These are phyloP conservation scores for Bucco capensis DNA, from an alignment of 2,113 vertebrate species.

Conservation along the genomic window DNA sequence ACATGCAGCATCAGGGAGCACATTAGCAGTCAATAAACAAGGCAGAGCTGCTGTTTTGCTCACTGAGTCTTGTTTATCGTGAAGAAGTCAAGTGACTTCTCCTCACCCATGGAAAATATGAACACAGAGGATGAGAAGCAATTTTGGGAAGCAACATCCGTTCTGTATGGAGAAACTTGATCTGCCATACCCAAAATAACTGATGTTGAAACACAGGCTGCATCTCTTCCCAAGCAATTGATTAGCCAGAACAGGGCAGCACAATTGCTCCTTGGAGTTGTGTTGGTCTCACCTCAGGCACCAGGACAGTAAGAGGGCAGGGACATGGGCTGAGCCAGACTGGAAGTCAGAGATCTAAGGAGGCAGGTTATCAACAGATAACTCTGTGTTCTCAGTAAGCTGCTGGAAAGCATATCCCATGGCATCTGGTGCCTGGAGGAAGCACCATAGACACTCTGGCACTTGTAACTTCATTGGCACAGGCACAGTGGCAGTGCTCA, in stretches of 20 bases:
- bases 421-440: background rate
- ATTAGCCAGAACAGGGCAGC: background rate
- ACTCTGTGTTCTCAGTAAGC: background rate
- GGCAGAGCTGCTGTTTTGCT: background rate
- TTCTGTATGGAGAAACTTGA: conserved; percentile 27
- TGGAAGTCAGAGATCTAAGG: background rate
- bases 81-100: conserved; percentile 62
- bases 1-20: background rate
- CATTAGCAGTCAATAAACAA: background rate
- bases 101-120: conserved; percentile 60
- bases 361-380: background rate
- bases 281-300: background rate
- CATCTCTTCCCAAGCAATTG: background rate
- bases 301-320: background rate
- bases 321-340: background rate
- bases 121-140: conserved; percentile 2
- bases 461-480: background rate
- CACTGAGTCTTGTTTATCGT: conserved; percentile 24
- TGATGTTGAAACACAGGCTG: background rate
- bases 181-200: conserved; percentile 31
- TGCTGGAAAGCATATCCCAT: background rate
- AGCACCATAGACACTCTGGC: background rate
- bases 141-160: conserved; percentile 38
- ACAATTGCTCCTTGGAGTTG: background rate
- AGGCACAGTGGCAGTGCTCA: rapidly evolving